Percentiles rank a stretch among this genome's conserved stretches.
These are phyloP conservation scores for Philereme transversata DNA, from an alignment of 2,888 invertebrate species.

Conservation along the genomic window DNA sequence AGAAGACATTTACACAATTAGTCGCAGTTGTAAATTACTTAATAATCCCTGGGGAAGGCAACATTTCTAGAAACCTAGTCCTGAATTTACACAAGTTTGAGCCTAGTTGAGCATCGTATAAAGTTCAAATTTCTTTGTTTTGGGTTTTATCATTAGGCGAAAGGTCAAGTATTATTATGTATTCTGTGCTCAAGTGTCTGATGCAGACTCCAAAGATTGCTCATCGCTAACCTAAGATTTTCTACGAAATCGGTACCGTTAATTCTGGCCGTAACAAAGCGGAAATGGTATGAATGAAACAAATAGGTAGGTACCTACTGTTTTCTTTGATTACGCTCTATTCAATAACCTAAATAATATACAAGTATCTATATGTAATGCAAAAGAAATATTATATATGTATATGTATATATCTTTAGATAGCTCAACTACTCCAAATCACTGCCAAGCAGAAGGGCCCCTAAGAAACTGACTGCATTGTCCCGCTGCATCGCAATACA, in stretches of 20 bases:
- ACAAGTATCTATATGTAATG: too few species aligned
- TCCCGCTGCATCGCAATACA: too few species aligned
- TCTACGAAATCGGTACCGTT: neutral
- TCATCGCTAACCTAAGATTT: constrained; percentile 5
- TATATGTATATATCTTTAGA: too few species aligned
- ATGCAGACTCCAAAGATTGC: constrained; percentile 16
- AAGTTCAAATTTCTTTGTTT: constrained; percentile 7
- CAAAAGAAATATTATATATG: too few species aligned
- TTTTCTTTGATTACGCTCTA: too few species aligned
- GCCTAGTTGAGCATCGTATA: neutral
- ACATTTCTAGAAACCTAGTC: constrained; percentile 6
- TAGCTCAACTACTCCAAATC: too few species aligned
- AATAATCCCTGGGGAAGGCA: constrained; percentile 23
- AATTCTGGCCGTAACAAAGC: neutral
- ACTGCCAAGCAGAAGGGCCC: too few species aligned
- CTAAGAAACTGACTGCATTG: too few species aligned
- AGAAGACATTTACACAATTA: constrained; percentile 23
- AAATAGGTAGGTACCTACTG: too few species aligned
- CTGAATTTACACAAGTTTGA: neutral
- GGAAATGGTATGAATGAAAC: neutral
- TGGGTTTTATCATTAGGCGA: constrained; percentile 10
- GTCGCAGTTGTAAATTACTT: constrained; percentile 27
- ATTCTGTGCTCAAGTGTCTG: constrained; percentile 22
- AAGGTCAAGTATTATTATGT: constrained; percentile 24
- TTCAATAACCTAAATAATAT: too few species aligned